phyloP scores from a whole-genome alignment of 2,888 invertebrate genomes.

The Rhopalosiphum nymphaeae region DNA sequence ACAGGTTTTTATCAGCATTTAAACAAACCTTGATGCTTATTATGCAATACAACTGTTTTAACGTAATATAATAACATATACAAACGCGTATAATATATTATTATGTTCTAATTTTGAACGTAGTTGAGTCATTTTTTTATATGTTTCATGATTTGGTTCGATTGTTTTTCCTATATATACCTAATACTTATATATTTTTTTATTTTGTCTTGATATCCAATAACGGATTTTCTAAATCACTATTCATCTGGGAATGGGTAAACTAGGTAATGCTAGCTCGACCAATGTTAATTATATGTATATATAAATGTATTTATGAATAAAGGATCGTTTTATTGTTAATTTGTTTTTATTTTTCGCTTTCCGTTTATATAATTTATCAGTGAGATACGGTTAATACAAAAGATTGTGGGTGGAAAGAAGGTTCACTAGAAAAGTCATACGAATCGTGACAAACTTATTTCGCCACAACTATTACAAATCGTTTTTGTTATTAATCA shows the following conservation, averaged over 20 bases:
- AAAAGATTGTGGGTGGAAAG: constrained; percentile 50
- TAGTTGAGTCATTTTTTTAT: constrained; percentile 2
- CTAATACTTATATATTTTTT: neutral
- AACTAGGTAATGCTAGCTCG: neutral
- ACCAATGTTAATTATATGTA: neutral
- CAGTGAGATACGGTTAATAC: constrained; percentile 32
- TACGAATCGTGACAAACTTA: constrained; percentile 63
- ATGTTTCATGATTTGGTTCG: constrained; percentile 8
- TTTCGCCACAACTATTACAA: constrained; percentile 59
- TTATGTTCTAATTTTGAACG: neutral
- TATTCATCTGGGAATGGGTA: neutral
- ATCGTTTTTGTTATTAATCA: constrained; percentile 59
- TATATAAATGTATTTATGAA: neutral
- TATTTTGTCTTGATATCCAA: neutral
- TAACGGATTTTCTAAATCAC: constrained; percentile 48
- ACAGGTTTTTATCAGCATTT: constrained; percentile 21
- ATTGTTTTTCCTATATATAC: neutral
- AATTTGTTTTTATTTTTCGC: constrained; percentile 14
- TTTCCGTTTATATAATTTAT: constrained; percentile 36
- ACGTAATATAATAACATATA: neutral
- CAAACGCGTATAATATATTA: neutral
- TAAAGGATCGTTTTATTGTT: constrained; percentile 15
- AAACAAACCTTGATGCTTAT: constrained; percentile 29
- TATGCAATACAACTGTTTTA: neutral
- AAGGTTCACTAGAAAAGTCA: constrained; percentile 48